A percentile compares a stretch with the other conserved stretches of the same genome.
phyloP scores from a whole-genome alignment of 2,888 invertebrate genomes.

The Amphimallon solstitiale region DNA sequence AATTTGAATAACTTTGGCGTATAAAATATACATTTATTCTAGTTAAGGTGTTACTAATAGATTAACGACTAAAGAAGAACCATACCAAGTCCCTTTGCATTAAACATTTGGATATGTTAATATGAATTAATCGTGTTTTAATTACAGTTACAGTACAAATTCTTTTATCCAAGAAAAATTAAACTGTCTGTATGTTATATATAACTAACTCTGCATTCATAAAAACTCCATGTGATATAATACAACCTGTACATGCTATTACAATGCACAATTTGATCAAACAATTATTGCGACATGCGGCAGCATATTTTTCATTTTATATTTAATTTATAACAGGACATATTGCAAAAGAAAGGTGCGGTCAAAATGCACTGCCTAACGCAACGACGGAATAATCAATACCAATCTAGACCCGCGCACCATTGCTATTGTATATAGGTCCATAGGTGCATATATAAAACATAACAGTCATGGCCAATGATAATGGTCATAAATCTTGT shows the following conservation, averaged over 20 bases:
- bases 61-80: too few species aligned
- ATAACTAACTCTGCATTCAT: background rate
- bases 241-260: background rate
- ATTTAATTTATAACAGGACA: slow-evolving; percentile 43
- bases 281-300: slow-evolving; percentile 38
- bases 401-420: slow-evolving; percentile 14
- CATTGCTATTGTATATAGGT: background rate
- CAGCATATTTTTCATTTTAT: slow-evolving; percentile 38
- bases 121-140: too few species aligned
- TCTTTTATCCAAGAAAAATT: too few species aligned
- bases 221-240: background rate
- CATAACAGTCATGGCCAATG: slow-evolving; percentile 18
- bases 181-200: background rate
- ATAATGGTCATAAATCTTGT: slow-evolving; percentile 15
- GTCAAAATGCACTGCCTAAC: slow-evolving; percentile 35
- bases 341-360: slow-evolving; percentile 37
- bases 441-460: slow-evolving; percentile 12
- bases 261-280: slow-evolving; percentile 34
- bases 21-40: too few species aligned
- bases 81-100: too few species aligned
- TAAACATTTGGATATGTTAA: too few species aligned
- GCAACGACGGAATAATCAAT: slow-evolving; percentile 33
- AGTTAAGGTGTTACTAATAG: too few species aligned
- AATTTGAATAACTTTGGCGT: too few species aligned
- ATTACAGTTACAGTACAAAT: too few species aligned